Conservation (phyloP, 2,888 invertebrate species). For the Lasioglossum marginatum region DNA sequence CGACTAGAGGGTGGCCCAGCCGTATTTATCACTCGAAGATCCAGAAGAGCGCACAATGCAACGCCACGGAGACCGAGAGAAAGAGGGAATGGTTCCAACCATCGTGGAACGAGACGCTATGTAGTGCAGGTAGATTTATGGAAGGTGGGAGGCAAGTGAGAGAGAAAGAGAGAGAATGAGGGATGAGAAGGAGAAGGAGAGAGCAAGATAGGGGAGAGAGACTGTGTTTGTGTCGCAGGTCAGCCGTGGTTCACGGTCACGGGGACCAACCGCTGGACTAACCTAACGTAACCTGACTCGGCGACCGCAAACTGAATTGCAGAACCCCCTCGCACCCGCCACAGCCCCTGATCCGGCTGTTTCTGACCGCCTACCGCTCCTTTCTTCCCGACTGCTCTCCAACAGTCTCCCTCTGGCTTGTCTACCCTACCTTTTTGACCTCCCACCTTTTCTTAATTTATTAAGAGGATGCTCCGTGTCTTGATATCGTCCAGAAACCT, state of each 20-base stretch:
- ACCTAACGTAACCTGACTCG: conserved; percentile 74
- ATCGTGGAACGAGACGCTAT: conserved; percentile 75
- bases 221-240: conserved; percentile 82
- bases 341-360: conserved; percentile 13
- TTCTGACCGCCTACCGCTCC: conserved; percentile 51
- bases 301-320: conserved; percentile 76
- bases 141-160: conserved; percentile 70
- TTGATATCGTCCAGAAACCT: not conserved
- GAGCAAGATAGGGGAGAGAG: conserved; percentile 47
- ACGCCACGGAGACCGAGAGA: conserved; percentile 43
- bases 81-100: conserved; percentile 55
- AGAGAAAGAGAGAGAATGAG: conserved; percentile 55
- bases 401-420: not conserved
- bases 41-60: conserved; percentile 70
- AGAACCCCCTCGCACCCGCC: conserved; percentile 25
- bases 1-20: conserved; percentile 48
- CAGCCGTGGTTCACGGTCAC: conserved; percentile 82
- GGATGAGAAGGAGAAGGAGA: not conserved
- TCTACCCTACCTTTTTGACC: conserved; percentile 9
- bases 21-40: conserved; percentile 71
- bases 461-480: conserved; percentile 35
- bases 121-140: conserved; percentile 81
- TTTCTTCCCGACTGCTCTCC: conserved; percentile 45
- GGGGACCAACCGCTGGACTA: conserved; percentile 75
- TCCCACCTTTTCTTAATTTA: conserved; percentile 52